Evolutionary conservation across 2,797 vertebrate species (phyloP), one percentile per base, ranked within the genome.

Genomic region (Caiman crocodilus): DNA sequence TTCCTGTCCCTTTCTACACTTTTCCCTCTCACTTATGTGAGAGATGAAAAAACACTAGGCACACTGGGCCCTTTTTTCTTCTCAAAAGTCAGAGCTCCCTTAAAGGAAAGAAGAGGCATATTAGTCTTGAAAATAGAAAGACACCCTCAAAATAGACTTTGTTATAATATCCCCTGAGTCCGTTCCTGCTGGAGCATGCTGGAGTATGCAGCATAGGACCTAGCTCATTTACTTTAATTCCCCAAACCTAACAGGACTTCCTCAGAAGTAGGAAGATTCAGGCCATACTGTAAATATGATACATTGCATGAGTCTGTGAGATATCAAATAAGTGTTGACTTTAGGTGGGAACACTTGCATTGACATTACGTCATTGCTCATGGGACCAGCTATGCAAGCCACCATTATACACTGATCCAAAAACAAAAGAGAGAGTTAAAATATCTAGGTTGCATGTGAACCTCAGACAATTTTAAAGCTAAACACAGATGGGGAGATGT

Each of bases 181-280:
- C 23, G 35, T 32, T 35, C 42, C 67, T 71, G 32, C 79, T 92
- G 42, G 42, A 50, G 9, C 10, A 50, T 50, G 42, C 42, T 50
- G 9, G 42, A 50, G 42, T 10, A n/a, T 50, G 42, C 42, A 50
- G 84, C 82, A 80, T 63, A 87, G 76, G 90, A 61, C 55, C 28
- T 9, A 87, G 59, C 76, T 93, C 84, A 91, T 94, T 96, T 94
- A 77, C 90, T 91, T 76, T 74, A 94, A 84, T 32, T 65, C 61
- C 94, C 91, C 88, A 88, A 90, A 63, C 13, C 79, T 91, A 76
- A 25, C 50, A 87, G 21, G 76, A 88, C 78, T 26, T 64, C 63
- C 84, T 93, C 74, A n/a, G 73, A 75, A 92, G 84, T 94, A 79
- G 69, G 9, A 94, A 87, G 84, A 83, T 74, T 81, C 42, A 50